Conservation (phyloP, 2,113 vertebrate genomes). For the Stercorarius parasiticus region DNA sequence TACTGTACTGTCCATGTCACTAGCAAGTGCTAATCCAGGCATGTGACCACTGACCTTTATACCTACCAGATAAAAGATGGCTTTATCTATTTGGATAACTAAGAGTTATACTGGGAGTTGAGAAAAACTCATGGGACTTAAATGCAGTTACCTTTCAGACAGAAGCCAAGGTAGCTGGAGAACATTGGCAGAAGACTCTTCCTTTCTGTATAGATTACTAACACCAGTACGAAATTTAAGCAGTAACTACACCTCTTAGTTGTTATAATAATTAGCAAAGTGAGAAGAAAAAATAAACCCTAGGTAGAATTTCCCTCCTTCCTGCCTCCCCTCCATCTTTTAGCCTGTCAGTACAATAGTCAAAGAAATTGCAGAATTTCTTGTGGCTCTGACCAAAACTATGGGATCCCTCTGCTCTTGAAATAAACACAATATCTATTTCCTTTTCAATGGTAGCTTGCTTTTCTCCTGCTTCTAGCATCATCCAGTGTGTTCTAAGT, state of each 20-base stretch:
- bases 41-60: not conserved
- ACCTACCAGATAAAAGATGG: not conserved
- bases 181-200: not conserved
- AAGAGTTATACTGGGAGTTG: not conserved
- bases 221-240: not conserved
- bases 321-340: not conserved
- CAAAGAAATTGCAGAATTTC: not conserved
- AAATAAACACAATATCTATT: not conserved
- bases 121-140: not conserved
- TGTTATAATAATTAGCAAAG: not conserved
- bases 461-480: not conserved
- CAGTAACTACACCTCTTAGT: not conserved
- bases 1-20: not conserved
- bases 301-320: not conserved
- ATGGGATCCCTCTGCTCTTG: not conserved
- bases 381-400: not conserved
- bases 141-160: not conserved
- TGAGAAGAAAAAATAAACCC: not conserved
- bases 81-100: not conserved
- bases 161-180: not conserved
- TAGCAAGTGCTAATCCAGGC: not conserved
- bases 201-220: not conserved
- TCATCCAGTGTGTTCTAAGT: not conserved
- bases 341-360: not conserved
- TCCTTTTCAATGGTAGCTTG: not conserved